Evolutionary conservation across 2,113 vertebrate species (phyloP).

Genomic region (Anguilla japonica): DNA sequence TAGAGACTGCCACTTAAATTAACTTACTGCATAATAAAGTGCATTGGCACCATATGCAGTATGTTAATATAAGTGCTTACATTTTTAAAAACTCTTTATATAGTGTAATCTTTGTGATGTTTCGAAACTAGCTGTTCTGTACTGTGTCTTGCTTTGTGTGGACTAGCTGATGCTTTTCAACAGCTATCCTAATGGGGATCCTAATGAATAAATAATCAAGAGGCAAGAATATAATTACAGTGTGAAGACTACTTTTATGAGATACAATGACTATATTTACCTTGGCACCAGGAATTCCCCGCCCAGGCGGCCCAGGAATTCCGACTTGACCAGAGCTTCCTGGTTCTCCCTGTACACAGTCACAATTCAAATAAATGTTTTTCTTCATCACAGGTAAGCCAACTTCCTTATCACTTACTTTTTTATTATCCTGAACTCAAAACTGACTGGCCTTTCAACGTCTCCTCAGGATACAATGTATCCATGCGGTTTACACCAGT

Average conservation of each 20-base stretch:
- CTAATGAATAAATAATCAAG: not conserved
- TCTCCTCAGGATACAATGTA: not conserved
- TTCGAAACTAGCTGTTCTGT: too few relatives aligned
- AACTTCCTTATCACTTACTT: not conserved
- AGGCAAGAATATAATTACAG: not conserved
- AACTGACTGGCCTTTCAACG: too few relatives aligned
- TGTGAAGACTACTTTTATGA: not conserved
- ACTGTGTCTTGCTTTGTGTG: too few relatives aligned
- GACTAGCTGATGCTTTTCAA: too few relatives aligned
- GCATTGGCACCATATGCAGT: not conserved
- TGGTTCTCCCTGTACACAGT: conserved; percentile 65
- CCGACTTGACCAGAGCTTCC: conserved; percentile 62
- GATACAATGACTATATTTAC: conserved; percentile 35
- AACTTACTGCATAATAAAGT: not conserved
- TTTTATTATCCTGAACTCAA: not conserved
- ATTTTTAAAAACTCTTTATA: too few relatives aligned
- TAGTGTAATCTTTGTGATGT: too few relatives aligned
- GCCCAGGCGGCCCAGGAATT: conserved; percentile 55
- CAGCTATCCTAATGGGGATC: too few relatives aligned
- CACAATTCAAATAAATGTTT: not conserved
- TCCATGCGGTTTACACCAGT: not conserved
- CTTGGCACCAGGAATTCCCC: conserved; percentile 64
- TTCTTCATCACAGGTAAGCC: not conserved
- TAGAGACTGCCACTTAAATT: not conserved
- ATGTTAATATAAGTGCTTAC: too few relatives aligned